A percentile compares a stretch with the other conserved stretches of the same genome.
phyloP scores from a whole-genome alignment of 2,113 vertebrate genomes.

The Todiramphus saurophagus region DNA sequence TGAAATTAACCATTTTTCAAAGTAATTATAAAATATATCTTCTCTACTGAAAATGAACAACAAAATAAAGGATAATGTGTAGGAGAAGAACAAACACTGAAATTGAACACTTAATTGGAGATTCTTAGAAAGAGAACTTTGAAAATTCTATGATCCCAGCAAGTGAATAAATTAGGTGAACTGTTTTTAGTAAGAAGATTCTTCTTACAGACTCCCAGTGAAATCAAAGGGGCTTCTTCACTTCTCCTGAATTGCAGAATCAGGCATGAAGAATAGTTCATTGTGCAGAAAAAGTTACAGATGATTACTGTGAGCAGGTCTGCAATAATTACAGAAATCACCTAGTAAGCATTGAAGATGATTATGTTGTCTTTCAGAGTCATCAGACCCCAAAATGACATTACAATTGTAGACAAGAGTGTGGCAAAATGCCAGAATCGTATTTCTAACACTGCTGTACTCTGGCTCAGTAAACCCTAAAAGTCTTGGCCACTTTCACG shows the following conservation, averaged over 20 bases:
- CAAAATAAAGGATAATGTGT: not conserved
- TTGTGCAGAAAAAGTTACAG: slow-evolving; percentile 22
- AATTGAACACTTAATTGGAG: not conserved
- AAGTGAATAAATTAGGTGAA: slow-evolving; percentile 42
- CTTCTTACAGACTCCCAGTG: not conserved
- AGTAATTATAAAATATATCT: not conserved
- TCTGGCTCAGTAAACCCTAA: not conserved
- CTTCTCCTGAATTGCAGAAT: not conserved
- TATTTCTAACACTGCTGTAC: not conserved
- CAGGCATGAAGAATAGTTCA: slow-evolving; percentile 1
- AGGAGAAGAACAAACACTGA: not conserved
- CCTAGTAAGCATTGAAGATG: not conserved
- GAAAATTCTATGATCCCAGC: not conserved
- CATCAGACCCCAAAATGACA: not conserved
- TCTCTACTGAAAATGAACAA: not conserved
- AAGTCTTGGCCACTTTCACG: not conserved
- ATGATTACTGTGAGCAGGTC: not conserved
- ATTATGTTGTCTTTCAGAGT: slow-evolving; percentile 39
- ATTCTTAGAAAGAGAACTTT: not conserved
- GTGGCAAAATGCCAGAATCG: not conserved
- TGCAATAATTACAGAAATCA: slow-evolving; percentile 33
- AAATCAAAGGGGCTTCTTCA: not conserved
- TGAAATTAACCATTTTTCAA: not conserved
- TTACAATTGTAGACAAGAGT: not conserved
- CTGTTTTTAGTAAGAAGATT: not conserved